These are phyloP conservation scores for Cantharis rufa DNA, from an alignment of 2,888 invertebrate species.

Conservation along the genomic window DNA sequence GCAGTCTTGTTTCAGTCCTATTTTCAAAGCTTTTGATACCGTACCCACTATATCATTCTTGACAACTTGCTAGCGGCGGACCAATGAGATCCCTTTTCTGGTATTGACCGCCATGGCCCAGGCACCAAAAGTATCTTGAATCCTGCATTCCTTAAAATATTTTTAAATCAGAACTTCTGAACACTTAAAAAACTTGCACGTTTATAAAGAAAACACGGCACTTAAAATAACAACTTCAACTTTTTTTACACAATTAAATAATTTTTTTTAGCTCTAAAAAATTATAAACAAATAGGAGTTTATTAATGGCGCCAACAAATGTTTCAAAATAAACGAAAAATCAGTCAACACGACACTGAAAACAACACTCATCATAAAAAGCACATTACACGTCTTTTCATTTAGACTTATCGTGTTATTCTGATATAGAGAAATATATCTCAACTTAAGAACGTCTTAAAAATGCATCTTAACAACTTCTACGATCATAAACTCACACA, in stretches of 20 bases:
- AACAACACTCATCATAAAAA: conserved; percentile 27
- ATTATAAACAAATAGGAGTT: not conserved
- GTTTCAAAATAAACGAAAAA: not conserved
- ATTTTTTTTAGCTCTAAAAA: not conserved
- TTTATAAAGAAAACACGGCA: not conserved
- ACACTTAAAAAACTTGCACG: not conserved
- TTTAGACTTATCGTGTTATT: conserved; percentile 45
- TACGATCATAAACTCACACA: conserved; percentile 43
- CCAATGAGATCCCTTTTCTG: conserved; percentile 45
- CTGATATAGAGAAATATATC: conserved; percentile 38
- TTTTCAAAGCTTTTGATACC: conserved; percentile 26
- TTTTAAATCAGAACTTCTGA: conserved; percentile 1
- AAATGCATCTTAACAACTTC: conserved; percentile 43
- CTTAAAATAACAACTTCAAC: not conserved
- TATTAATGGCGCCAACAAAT: not conserved
- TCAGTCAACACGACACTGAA: conserved; percentile 10
- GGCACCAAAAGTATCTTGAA: conserved; percentile 35
- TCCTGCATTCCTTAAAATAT: conserved; percentile 21
- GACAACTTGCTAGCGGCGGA: conserved; percentile 42
- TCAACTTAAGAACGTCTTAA: conserved; percentile 23
- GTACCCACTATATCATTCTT: conserved; percentile 41
- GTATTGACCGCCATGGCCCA: conserved; percentile 49
- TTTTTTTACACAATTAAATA: not conserved
- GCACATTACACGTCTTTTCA: conserved; percentile 42
- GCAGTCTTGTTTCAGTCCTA: conserved; percentile 29